phyloP scores from a whole-genome alignment of 1,140 invertebrate genomes.

The Nixonia krombeini region DNA sequence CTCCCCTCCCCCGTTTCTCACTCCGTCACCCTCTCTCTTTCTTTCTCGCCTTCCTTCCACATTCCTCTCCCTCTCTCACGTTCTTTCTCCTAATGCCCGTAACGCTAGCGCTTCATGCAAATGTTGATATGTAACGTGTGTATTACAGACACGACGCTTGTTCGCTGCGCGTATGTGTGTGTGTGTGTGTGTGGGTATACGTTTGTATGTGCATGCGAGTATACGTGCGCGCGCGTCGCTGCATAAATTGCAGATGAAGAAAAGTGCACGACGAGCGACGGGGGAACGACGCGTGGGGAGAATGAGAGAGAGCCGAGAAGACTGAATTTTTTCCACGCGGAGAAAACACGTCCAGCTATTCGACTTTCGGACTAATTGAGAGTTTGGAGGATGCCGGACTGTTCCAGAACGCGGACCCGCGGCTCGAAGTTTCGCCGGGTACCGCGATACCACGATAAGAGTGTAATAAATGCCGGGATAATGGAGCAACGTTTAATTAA shows the following conservation, averaged over 20 bases:
- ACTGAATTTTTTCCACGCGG: slow-evolving; percentile 4
- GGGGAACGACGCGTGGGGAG: not conserved
- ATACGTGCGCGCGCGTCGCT: not conserved
- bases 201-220: not conserved
- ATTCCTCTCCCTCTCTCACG: not conserved
- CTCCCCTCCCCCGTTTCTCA: not conserved
- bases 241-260: slow-evolving; percentile 8
- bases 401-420: too few relatives aligned
- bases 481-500: too few relatives aligned
- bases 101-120: slow-evolving; percentile 2
- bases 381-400: not conserved
- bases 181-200: not conserved
- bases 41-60: too few relatives aligned
- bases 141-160: not conserved
- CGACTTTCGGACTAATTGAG: slow-evolving; percentile 3
- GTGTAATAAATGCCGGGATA: too few relatives aligned
- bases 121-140: slow-evolving; percentile 10
- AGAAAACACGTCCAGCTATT: slow-evolving; percentile 7
- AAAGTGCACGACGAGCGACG: too few relatives aligned
- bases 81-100: slow-evolving; percentile 1
- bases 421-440: too few relatives aligned
- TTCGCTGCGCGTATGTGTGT: not conserved
- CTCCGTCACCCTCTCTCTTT: not conserved
- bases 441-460: too few relatives aligned
- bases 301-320: slow-evolving; percentile 8